phyloP scores from a whole-genome alignment of 2,113 vertebrate genomes.

The Oncorhynchus gorbuscha region DNA sequence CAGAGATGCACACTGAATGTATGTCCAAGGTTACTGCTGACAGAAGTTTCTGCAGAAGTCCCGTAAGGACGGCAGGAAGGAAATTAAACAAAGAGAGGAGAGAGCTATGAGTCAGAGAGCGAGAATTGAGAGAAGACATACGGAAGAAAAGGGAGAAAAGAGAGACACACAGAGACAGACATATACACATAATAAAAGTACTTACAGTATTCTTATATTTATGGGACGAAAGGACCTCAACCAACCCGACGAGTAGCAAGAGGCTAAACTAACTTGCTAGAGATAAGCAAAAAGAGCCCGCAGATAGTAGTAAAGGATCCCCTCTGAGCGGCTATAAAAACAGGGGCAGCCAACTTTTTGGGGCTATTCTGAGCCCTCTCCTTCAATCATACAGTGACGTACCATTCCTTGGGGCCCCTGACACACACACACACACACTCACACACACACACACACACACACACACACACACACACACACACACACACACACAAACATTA shows the following conservation, averaged over 20 bases:
- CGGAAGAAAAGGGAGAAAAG: not conserved
- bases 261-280: too few species aligned
- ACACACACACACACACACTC: not conserved
- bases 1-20: too few species aligned
- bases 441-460: too few species aligned
- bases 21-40: too few species aligned
- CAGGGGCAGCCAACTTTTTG: conserved; percentile 5
- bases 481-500: too few species aligned
- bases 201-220: too few species aligned
- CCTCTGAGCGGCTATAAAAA: conserved; percentile 5
- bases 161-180: not conserved
- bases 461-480: too few species aligned
- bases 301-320: not conserved
- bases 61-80: not conserved
- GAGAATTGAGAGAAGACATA: not conserved
- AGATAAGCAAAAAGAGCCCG: too few species aligned
- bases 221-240: too few species aligned
- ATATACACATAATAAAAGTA: not conserved
- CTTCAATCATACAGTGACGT: not conserved
- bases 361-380: conserved; percentile 22
- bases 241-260: too few species aligned
- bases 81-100: not conserved
- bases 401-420: not conserved
- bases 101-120: not conserved
- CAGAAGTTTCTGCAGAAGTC: too few species aligned